These are phyloP conservation scores for Amphipoea oculea DNA, from an alignment of 2,888 invertebrate species.

Conservation along the genomic window DNA sequence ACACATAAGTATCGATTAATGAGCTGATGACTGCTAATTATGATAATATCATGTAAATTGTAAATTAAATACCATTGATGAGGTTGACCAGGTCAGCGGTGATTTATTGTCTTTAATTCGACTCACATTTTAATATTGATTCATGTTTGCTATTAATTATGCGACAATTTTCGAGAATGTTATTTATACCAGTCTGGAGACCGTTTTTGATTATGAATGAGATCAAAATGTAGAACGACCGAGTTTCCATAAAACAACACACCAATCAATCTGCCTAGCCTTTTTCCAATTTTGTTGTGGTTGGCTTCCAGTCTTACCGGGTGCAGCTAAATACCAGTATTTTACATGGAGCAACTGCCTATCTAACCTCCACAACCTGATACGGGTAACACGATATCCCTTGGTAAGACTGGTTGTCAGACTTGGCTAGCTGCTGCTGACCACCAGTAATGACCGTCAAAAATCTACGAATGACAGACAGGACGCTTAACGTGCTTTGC, in stretches of 20 bases:
- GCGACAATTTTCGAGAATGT: constrained; percentile 25
- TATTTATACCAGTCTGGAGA: neutral
- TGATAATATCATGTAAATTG: constrained; percentile 53
- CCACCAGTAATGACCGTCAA: neutral
- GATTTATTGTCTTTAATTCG: constrained; percentile 22
- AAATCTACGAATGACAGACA: neutral
- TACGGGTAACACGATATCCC: neutral
- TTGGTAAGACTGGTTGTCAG: neutral
- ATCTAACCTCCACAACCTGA: neutral
- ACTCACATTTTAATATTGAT: constrained; percentile 26
- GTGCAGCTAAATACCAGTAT: neutral
- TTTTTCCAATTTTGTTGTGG: too few relatives aligned
- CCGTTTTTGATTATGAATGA: neutral
- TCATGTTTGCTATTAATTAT: constrained; percentile 19
- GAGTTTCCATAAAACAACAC: neutral
- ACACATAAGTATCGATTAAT: constrained; percentile 10
- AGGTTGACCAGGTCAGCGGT: constrained; percentile 33
- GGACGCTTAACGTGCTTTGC: neutral
- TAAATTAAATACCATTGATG: constrained; percentile 50
- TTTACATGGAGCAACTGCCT: neutral
- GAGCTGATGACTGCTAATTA: constrained; percentile 28
- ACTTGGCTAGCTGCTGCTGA: neutral
- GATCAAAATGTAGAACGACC: neutral
- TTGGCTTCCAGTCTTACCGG: too few relatives aligned
- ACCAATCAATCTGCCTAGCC: neutral